Evolutionary conservation across 2,113 vertebrate genomes (phyloP).

Genomic region (Sebastes fasciatus): DNA sequence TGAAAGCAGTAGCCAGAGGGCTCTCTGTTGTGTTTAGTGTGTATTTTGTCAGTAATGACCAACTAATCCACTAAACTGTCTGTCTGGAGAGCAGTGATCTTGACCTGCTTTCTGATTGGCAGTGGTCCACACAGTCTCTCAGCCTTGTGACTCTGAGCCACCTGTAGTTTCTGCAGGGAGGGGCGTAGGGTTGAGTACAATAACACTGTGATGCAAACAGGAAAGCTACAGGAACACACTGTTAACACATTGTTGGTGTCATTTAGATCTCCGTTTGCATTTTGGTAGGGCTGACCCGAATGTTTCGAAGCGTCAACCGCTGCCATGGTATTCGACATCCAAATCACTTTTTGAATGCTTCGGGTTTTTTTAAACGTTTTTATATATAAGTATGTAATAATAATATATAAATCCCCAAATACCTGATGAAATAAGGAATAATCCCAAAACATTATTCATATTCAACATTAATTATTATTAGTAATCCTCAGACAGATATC

Average conservation of each 20-base stretch:
- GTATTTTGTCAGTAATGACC: slow-evolving; percentile 46
- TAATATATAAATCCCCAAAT: no score
- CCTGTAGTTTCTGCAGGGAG: slow-evolving; percentile 52
- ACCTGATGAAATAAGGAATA: no score
- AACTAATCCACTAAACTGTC: slow-evolving; percentile 71
- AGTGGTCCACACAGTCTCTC: slow-evolving; percentile 36
- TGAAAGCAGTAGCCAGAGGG: slow-evolving; percentile 17
- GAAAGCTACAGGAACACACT: neutral
- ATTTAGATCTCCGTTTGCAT: slow-evolving; percentile 1
- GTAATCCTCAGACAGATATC: no score
- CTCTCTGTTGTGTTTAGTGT: slow-evolving; percentile 28
- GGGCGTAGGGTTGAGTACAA: neutral
- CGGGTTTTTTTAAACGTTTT: no score
- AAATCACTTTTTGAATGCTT: no score
- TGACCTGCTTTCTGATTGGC: slow-evolving; percentile 75
- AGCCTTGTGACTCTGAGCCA: slow-evolving; percentile 36
- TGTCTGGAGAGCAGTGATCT: slow-evolving; percentile 60
- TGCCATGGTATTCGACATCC: no score
- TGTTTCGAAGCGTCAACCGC: no score
- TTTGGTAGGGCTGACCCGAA: neutral
- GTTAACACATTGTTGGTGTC: neutral
- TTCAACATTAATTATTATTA: no score
- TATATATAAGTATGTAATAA: no score
- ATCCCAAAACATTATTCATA: no score
- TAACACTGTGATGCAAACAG: slow-evolving; percentile 12